phyloP scores from a whole-genome alignment of 2,113 vertebrate genomes.

The Asarcornis scutulata region DNA sequence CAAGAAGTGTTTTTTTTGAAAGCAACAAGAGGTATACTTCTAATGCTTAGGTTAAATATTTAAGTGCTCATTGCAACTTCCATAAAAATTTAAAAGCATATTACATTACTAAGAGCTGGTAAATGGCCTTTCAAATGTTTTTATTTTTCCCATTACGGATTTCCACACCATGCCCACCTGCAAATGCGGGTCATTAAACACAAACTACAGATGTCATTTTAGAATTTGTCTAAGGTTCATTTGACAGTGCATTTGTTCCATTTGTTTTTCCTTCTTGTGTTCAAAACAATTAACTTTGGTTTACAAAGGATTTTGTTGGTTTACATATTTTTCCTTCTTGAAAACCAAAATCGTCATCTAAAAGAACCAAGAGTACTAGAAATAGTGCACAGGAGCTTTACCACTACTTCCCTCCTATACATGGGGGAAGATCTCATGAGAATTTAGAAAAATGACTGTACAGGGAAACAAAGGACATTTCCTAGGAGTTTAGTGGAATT shows the following conservation, averaged over 20 bases:
- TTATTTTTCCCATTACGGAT: background rate
- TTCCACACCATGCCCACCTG: fast-evolving
- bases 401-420: background rate
- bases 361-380: background rate
- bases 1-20: slow-evolving; percentile 99
- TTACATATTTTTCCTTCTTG: background rate
- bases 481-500: background rate
- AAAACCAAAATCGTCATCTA: background rate
- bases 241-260: background rate
- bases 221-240: background rate
- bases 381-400: background rate
- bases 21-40: slow-evolving; percentile 90
- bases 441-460: background rate
- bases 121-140: background rate
- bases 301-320: background rate
- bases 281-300: background rate
- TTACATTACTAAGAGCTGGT: background rate
- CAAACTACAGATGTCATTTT: background rate
- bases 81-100: background rate
- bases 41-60: background rate
- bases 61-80: background rate
- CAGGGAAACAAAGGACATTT: background rate
- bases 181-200: background rate
- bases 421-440: background rate
- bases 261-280: background rate